These are phyloP conservation scores for Eremophila alpestris DNA, from an alignment of 2,797 vertebrate species.

Conservation along the genomic window DNA sequence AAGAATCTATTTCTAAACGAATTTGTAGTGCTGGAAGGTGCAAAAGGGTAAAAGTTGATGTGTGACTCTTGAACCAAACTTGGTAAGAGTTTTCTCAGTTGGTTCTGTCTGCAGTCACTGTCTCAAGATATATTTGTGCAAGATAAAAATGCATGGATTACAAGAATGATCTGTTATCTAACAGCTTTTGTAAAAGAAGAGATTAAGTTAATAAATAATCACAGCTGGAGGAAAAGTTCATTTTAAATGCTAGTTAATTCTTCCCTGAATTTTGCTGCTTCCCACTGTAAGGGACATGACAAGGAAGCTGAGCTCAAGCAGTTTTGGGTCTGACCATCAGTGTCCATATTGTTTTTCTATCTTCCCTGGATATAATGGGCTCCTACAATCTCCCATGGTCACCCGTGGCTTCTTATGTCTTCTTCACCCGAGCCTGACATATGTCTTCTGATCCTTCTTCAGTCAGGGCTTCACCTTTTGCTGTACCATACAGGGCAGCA, in stretches of 20 bases:
- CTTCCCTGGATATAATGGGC: neutral
- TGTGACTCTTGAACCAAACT: neutral
- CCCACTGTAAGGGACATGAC: rapidly evolving
- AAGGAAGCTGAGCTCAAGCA: neutral
- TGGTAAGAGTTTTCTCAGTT: neutral
- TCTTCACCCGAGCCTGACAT: no score
- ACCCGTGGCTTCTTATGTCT: neutral
- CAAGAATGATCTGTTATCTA: neutral
- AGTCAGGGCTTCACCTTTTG: neutral
- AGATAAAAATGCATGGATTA: neutral
- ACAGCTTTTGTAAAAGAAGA: neutral
- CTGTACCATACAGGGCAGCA: neutral
- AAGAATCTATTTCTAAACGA: neutral
- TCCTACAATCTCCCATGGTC: neutral
- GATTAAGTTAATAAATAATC: neutral
- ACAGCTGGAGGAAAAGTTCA: neutral
- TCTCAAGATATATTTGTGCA: neutral
- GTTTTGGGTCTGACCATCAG: neutral
- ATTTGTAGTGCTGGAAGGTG: neutral
- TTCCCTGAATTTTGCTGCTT: neutral
- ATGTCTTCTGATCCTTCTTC: neutral
- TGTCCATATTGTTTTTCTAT: neutral
- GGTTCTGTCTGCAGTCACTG: neutral
- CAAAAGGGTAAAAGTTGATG: neutral
- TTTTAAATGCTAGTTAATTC: neutral